Percentiles rank a stretch among this genome's conserved stretches.
Conservation (phyloP, 2,888 invertebrate species). For the Stenodema calcarata region DNA sequence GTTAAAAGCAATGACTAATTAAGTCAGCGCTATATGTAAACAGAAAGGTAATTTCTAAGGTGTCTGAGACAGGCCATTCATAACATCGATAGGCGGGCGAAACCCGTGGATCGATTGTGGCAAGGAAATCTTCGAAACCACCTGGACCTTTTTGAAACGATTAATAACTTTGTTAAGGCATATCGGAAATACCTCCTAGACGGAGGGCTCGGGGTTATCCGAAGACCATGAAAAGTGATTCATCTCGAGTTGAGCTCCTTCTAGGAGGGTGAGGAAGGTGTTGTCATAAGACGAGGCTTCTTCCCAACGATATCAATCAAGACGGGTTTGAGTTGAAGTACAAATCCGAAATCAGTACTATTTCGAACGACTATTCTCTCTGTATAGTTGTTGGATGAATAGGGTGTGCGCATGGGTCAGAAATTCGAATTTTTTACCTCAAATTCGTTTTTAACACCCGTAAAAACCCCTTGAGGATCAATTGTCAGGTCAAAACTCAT, state of each 20-base stretch:
- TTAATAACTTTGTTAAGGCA: conserved; percentile 32
- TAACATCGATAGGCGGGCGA: conserved; percentile 19
- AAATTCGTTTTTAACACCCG: too few relatives aligned
- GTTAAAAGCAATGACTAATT: conserved; percentile 44
- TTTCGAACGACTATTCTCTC: too few relatives aligned
- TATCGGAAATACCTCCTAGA: background rate
- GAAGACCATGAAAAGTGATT: background rate
- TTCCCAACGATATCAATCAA: background rate
- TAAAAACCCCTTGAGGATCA: too few relatives aligned
- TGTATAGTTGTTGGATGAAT: too few relatives aligned
- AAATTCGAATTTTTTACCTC: too few relatives aligned
- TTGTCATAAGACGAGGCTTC: background rate
- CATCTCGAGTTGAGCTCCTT: background rate
- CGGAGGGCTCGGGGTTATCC: background rate
- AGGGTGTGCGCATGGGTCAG: too few relatives aligned
- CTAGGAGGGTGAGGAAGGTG: background rate
- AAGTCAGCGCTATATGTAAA: conserved; percentile 29
- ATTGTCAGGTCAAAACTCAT: too few relatives aligned
- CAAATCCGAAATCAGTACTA: background rate
- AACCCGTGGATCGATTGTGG: background rate
- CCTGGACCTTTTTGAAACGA: conserved; percentile 24
- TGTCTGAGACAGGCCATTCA: conserved; percentile 41
- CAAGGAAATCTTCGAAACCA: background rate
- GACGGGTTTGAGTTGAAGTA: background rate
- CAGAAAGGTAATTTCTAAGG: conserved; percentile 20